Conservation (phyloP, 2,797 vertebrate species). For the Cossypha dichroa region DNA sequence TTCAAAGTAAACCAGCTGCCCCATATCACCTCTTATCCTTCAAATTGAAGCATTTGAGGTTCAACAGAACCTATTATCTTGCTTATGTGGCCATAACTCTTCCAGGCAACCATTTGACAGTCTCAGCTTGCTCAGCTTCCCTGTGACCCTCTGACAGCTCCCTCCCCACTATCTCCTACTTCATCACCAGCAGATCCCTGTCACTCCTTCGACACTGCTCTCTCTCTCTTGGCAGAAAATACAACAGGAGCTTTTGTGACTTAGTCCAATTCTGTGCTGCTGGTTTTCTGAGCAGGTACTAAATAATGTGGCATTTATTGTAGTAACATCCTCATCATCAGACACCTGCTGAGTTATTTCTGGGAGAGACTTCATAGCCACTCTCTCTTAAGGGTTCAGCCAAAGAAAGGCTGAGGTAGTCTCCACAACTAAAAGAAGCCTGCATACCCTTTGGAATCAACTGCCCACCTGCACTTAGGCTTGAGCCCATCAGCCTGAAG, state of each 20-base stretch:
- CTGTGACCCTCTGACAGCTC: not conserved
- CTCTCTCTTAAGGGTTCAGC: not conserved
- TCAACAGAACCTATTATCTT: slow-evolving; percentile 46
- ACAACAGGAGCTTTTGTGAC: not conserved
- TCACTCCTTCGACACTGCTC: not conserved
- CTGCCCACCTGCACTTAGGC: not conserved
- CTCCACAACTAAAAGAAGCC: not conserved
- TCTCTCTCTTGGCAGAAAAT: not conserved
- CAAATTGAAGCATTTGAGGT: slow-evolving; percentile 12
- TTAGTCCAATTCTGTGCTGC: not conserved
- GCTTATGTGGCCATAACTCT: slow-evolving; percentile 21
- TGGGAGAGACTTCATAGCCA: not conserved
- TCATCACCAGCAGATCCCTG: not conserved
- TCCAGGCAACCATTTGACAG: not conserved
- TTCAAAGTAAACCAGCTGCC: slow-evolving; percentile 41
- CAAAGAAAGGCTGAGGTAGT: not conserved
- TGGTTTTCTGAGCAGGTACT: not conserved
- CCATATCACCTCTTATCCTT: slow-evolving; percentile 1
- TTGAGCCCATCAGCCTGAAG: not conserved
- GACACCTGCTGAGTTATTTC: not conserved
- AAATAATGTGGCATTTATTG: not conserved
- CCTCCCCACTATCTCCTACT: not conserved
- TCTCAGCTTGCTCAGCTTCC: slow-evolving; percentile 13
- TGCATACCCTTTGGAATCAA: not conserved
- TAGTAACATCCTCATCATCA: not conserved